These are phyloP conservation scores for Heterodera carotae DNA, from an alignment of 1,140 invertebrate genomes.

Conservation along the genomic window DNA sequence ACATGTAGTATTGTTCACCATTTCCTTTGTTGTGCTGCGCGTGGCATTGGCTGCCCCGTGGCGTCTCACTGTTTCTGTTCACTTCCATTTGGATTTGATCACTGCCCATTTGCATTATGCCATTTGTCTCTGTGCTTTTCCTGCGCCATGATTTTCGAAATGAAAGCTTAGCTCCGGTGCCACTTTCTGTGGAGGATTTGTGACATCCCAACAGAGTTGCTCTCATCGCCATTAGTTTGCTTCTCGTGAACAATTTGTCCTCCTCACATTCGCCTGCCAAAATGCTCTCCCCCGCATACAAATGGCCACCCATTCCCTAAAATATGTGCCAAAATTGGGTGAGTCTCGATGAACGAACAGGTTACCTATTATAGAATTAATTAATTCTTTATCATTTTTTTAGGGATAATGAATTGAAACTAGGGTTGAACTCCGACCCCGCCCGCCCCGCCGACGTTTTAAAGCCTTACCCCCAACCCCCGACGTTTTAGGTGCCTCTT, in stretches of 20 bases:
- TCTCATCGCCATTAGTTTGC: neutral
- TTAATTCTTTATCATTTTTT: too few species aligned
- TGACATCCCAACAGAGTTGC: neutral
- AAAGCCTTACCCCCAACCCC: too few species aligned
- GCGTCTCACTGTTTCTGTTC: neutral
- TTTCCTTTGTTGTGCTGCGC: neutral
- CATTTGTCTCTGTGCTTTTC: neutral
- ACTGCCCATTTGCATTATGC: neutral
- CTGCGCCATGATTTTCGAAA: neutral
- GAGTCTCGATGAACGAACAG: too few species aligned
- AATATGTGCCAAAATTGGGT: too few species aligned
- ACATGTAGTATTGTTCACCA: neutral
- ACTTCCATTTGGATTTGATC: neutral
- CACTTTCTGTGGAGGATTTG: neutral
- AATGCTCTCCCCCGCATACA: neutral
- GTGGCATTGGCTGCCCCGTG: neutral
- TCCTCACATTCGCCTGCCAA: conserved; percentile 5
- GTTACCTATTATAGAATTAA: too few species aligned
- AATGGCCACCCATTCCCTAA: conserved; percentile 6
- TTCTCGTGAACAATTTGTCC: conserved; percentile 4
- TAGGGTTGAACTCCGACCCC: too few species aligned
- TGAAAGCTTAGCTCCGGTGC: neutral
- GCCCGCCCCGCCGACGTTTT: too few species aligned
- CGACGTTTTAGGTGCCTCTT: too few species aligned
- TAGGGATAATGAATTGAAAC: too few species aligned